Evolutionary conservation across 2,888 invertebrate genomes (phyloP).

Genomic region (Drosophila hamatofila): DNA sequence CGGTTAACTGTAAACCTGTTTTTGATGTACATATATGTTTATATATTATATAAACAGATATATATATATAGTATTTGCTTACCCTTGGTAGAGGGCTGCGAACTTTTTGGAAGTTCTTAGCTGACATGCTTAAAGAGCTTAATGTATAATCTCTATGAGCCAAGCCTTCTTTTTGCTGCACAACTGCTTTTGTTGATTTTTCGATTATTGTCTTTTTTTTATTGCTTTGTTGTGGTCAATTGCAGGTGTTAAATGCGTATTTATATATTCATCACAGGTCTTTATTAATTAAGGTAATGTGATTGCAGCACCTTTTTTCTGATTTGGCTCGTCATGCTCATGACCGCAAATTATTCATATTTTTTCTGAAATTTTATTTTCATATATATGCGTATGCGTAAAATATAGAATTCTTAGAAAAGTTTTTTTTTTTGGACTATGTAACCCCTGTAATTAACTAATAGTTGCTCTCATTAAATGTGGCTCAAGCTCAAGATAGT

Average conservation of each 20-base stretch:
- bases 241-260: conserved; percentile 48
- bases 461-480: background rate
- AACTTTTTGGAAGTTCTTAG: conserved; percentile 27
- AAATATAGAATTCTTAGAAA: background rate
- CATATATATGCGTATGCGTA: conserved; percentile 17
- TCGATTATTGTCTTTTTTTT: background rate
- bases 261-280: conserved; percentile 29
- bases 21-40: conserved; percentile 1
- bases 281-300: conserved; percentile 40
- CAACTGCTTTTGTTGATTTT: conserved; percentile 13
- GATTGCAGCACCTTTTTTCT: conserved; percentile 17
- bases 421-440: background rate
- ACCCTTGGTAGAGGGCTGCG: background rate
- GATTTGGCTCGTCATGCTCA: conserved; percentile 23
- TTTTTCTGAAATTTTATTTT: background rate
- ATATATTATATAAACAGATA: background rate
- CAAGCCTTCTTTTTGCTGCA: conserved; percentile 13
- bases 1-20: conserved; percentile 56
- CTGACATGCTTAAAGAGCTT: conserved; percentile 17
- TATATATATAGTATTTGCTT: background rate
- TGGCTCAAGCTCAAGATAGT: background rate
- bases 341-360: conserved; percentile 6
- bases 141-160: conserved; percentile 9
- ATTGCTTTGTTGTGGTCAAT: conserved; percentile 35
- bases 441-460: background rate